These are phyloP conservation scores for Papilio gigon DNA, from an alignment of 2,888 invertebrate species.

Conservation along the genomic window DNA sequence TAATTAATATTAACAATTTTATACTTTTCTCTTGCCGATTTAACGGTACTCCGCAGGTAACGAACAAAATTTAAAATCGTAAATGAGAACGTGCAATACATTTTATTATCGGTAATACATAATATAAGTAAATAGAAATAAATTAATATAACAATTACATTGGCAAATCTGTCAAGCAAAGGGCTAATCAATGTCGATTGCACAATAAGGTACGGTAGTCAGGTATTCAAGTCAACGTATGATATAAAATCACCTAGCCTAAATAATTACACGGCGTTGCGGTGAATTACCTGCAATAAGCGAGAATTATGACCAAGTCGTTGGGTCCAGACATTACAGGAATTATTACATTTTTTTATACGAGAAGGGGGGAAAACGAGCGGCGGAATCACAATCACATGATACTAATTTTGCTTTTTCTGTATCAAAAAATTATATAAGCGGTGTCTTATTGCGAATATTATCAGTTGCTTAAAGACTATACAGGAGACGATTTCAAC, in stretches of 20 bases:
- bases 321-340: neutral
- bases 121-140: neutral
- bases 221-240: constrained; percentile 13
- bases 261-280: constrained; percentile 10
- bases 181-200: constrained; percentile 1
- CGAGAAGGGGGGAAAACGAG: too few relatives aligned
- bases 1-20: too few relatives aligned
- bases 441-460: neutral
- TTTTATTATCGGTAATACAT: neutral
- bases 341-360: too few relatives aligned
- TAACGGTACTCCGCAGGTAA: too few relatives aligned
- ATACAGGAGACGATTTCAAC: neutral
- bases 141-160: neutral
- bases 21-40: too few relatives aligned
- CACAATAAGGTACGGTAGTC: neutral
- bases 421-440: neutral
- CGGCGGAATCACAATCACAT: too few relatives aligned
- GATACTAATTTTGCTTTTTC: neutral
- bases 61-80: too few relatives aligned
- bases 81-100: neutral
- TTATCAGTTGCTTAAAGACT: neutral
- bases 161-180: neutral
- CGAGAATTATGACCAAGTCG: constrained; percentile 17
- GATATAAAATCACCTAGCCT: constrained; percentile 16
- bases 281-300: constrained; percentile 10